Evolutionary conservation across 1,140 invertebrate genomes (phyloP).

Genomic region (Diorhabda sublineata): DNA sequence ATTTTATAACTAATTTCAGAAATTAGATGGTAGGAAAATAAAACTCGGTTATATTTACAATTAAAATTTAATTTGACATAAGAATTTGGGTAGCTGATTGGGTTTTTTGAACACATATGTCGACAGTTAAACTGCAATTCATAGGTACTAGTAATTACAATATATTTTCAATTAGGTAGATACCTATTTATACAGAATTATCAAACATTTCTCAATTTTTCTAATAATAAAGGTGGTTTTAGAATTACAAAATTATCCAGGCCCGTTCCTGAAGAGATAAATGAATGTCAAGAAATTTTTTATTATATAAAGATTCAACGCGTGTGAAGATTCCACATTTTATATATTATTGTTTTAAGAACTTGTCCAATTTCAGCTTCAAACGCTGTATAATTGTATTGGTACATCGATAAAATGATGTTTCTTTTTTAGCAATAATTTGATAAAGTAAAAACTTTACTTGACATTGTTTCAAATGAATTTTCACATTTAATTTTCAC

Average conservation of each 20-base stretch:
- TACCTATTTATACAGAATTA: slow-evolving; percentile 16
- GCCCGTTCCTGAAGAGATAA: slow-evolving; percentile 3
- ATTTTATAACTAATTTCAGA: neutral
- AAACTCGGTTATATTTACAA: slow-evolving; percentile 11
- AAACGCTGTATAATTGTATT: too few relatives aligned
- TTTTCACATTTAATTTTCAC: too few relatives aligned
- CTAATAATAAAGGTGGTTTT: slow-evolving; percentile 26
- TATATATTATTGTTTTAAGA: too few relatives aligned
- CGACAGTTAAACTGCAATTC: slow-evolving; percentile 43
- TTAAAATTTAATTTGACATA: slow-evolving; percentile 45
- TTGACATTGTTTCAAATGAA: too few relatives aligned
- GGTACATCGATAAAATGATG: too few relatives aligned
- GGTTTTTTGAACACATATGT: slow-evolving; percentile 46
- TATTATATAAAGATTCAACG: too few relatives aligned
- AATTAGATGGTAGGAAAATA: neutral
- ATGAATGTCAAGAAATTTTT: too few relatives aligned
- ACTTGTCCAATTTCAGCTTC: too few relatives aligned
- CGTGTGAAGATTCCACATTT: too few relatives aligned
- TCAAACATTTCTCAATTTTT: slow-evolving; percentile 8
- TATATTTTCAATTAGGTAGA: slow-evolving; percentile 29
- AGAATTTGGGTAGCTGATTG: slow-evolving; percentile 46
- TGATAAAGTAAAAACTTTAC: too few relatives aligned
- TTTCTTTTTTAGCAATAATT: too few relatives aligned
- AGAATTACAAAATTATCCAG: slow-evolving; percentile 16
- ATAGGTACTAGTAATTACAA: slow-evolving; percentile 42